Evolutionary conservation across 2,888 invertebrate genomes (phyloP).

Genomic region (Synergus itoensis): DNA sequence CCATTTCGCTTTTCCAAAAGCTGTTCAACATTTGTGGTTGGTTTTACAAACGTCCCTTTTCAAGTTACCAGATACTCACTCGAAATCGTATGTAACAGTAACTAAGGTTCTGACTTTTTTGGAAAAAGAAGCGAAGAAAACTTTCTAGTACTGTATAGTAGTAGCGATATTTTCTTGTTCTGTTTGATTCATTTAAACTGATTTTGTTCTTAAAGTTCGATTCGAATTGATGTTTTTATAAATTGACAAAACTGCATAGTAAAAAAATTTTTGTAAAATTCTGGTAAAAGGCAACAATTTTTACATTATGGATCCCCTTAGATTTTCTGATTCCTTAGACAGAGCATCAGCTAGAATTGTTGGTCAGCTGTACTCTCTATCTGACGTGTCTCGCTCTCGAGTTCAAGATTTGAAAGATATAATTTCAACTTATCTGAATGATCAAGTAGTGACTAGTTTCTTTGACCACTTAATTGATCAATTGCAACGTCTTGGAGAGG

Average conservation of each 20-base stretch:
- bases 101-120: not conserved
- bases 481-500: not conserved
- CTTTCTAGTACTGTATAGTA: not conserved
- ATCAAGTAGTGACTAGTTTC: not conserved
- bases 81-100: not conserved
- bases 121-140: not conserved
- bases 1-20: slow-evolving; percentile 41
- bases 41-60: slow-evolving; percentile 38
- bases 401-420: not conserved
- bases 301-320: not conserved
- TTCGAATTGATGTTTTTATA: not conserved
- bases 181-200: no score
- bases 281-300: no score
- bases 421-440: not conserved
- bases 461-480: not conserved
- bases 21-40: slow-evolving; percentile 29
- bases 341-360: not conserved
- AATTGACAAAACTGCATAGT: no score
- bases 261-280: not conserved
- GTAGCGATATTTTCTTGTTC: not conserved
- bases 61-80: not conserved
- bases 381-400: not conserved
- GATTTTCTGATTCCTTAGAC: not conserved
- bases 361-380: not conserved
- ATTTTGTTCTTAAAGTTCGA: not conserved